Evolutionary conservation across 2,888 invertebrate species (phyloP), one percentile per base, ranked within the genome.

Genomic region (Acrobasis consociella): DNA sequence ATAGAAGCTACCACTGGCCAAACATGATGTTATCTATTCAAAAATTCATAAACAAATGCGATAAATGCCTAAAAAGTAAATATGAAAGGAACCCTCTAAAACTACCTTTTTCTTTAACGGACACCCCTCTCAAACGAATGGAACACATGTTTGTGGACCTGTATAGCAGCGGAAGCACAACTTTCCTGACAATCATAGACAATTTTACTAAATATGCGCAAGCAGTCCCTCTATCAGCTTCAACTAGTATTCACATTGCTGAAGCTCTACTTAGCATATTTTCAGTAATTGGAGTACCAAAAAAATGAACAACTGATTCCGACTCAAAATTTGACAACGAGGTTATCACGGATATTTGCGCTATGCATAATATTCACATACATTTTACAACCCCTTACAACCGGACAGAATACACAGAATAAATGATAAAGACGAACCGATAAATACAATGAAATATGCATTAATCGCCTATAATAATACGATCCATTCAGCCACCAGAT

Each of bases 191-290:
- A 0, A 63, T 74, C 0, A 73, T 75, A 58, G 75, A 76, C 9
- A 73, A 71, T 9, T 76, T 76, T 37, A 65, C 72, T 0, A 76
- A 76, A 65, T 71, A 65, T 2, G 73, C 73, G 2, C 73, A 73
- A 62, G 76, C 73, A 11, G 60, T 69, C 1, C 69, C 72, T 8
- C 46, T 76, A 0, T 38, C 5, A 0, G 71, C 67, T 8, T 17
- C 65, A 16, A 75, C 50, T 8, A 31, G 31, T 31, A 31, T 31
- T 5, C 31, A 31, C 31, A 31, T 31, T 5, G 31, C 31, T 31
- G 31, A 74, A 64, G 67, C 72, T 0, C 31, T 73, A 61, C 15
- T 72, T 0, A 55, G 56, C 0, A 2, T 69, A 58, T 72, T 73
- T 22, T 69, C 72, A 46, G 50, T 68, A 9, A 9, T 72, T 56